A percentile compares a stretch with the other conserved stretches of the same genome.
These are phyloP conservation scores for Blastomussa wellsi DNA, from an alignment of 92 coral and sea anemone species.

Conservation along the genomic window DNA sequence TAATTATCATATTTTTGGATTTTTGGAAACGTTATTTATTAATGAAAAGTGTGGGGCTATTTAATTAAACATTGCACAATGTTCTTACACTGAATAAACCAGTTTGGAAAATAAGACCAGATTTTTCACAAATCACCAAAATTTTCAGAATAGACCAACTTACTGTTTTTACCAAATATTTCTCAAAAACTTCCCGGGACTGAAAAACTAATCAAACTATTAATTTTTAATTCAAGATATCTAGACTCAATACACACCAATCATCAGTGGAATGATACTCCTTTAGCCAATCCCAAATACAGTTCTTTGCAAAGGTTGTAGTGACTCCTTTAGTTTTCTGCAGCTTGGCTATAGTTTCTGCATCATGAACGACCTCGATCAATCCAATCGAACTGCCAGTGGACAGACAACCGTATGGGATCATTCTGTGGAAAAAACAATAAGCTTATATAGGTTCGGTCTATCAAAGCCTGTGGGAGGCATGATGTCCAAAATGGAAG, in stretches of 20 bases:
- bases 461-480: no score
- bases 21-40: neutral
- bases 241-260: conserved; percentile 11
- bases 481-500: no score
- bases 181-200: neutral
- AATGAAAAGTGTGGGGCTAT: neutral
- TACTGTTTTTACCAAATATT: no score
- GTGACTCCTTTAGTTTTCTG: conserved; percentile 78
- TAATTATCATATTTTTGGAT: no score
- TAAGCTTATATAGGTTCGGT: no score
- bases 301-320: conserved; percentile 75
- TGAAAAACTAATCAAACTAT: neutral
- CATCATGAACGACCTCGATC: conserved; percentile 90
- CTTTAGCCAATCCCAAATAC: conserved; percentile 77
- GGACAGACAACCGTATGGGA: conserved; percentile 76
- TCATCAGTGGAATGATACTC: conserved; percentile 58
- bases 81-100: no score
- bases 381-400: conserved; percentile 80
- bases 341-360: conserved; percentile 88
- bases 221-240: neutral
- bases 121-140: no score
- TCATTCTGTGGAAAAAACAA: conserved; percentile 57
- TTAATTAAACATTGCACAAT: no score
- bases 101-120: neutral
- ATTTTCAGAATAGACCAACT: no score